These are phyloP conservation scores for Oreochromis grahami DNA, from an alignment of 2,797 vertebrate species.

Conservation along the genomic window DNA sequence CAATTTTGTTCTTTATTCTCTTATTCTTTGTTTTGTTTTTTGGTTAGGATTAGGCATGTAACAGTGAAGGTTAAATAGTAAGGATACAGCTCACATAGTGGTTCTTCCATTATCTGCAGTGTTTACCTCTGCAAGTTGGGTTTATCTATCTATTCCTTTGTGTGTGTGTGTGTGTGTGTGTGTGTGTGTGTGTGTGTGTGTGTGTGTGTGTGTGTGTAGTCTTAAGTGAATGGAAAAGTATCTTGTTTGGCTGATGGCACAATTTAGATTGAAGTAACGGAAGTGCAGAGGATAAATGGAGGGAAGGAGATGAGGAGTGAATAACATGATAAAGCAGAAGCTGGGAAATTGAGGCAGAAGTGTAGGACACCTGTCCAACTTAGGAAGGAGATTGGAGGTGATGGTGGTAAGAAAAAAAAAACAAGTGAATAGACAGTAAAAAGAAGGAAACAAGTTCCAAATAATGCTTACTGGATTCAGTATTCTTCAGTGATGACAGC, in stretches of 20 bases:
- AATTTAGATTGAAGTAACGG: slow-evolving; percentile 4
- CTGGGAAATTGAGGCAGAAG: background rate
- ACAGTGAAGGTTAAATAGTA: slow-evolving; percentile 3
- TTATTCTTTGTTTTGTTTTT: background rate
- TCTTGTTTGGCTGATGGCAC: background rate
- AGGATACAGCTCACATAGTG: background rate
- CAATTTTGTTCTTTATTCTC: background rate
- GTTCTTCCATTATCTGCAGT: slow-evolving; percentile 8
- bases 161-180: background rate
- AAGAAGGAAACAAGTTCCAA: background rate
- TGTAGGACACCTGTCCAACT: slow-evolving; percentile 25
- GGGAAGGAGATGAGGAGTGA: background rate
- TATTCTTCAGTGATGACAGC: background rate
- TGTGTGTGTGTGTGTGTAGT: background rate
- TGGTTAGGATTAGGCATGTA: background rate
- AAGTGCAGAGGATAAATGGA: background rate
- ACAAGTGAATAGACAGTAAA: slow-evolving; percentile 2
- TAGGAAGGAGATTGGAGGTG: slow-evolving; percentile 16
- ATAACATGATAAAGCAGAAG: slow-evolving; percentile 21
- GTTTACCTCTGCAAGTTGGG: background rate
- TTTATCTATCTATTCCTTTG: background rate
- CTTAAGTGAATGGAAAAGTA: background rate
- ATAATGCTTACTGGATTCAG: background rate
- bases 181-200: background rate
- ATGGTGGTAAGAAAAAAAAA: background rate